Percentiles rank a stretch among this genome's conserved stretches.
phyloP scores from a whole-genome alignment of 2,113 vertebrate species.

The Motacilla alba region DNA sequence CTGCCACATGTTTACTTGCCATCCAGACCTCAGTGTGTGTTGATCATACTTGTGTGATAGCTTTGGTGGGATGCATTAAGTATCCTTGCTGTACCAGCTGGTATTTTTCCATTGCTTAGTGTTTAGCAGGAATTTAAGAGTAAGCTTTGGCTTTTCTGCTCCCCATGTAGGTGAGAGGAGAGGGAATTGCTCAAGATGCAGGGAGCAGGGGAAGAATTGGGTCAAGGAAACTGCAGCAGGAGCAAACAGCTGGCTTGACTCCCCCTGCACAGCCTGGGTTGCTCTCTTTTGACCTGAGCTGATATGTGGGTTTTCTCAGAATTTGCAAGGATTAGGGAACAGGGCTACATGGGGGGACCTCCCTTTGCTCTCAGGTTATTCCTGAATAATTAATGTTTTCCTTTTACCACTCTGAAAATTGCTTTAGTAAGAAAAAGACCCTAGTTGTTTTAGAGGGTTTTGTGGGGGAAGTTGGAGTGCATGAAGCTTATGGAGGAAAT shows the following conservation, averaged over 20 bases:
- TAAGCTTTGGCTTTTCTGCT: background rate
- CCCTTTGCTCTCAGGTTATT: background rate
- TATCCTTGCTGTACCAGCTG: background rate
- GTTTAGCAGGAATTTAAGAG: background rate
- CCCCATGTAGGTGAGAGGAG: background rate
- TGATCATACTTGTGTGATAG: background rate
- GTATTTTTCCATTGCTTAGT: background rate
- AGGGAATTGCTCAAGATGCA: background rate
- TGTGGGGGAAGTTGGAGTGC: background rate
- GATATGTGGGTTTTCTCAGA: background rate
- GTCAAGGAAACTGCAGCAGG: background rate
- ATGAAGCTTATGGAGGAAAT: background rate
- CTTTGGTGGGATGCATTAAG: background rate
- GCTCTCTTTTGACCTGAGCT: background rate
- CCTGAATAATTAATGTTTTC: background rate
- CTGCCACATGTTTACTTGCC: accelerated
- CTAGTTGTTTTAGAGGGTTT: background rate
- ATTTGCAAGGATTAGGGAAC: background rate
- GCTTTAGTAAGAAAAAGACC: background rate
- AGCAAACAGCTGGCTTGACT: background rate
- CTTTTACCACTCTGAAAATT: background rate
- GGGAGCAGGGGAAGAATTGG: background rate
- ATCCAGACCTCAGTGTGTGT: accelerated
- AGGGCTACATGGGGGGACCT: background rate
- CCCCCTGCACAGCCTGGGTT: background rate